Percentiles rank a stretch among this genome's conserved stretches.
phyloP scores from a whole-genome alignment of 2,797 vertebrate genomes.

The Hoplostethus mediterraneus region DNA sequence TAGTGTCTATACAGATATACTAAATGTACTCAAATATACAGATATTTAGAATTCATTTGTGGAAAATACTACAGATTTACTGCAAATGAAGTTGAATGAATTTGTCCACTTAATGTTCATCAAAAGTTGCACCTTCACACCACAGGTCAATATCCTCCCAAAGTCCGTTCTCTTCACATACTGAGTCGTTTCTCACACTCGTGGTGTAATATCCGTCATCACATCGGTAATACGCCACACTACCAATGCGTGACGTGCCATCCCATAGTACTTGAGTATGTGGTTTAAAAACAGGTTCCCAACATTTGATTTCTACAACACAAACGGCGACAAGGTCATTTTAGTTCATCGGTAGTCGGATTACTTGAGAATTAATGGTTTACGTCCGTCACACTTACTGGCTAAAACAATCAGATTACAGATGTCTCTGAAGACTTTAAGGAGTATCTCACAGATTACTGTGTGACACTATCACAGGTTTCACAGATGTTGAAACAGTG shows the following conservation, averaged over 20 bases:
- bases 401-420: too few species aligned
- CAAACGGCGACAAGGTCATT: conserved; percentile 44
- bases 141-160: conserved; percentile 77
- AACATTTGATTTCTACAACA: conserved; percentile 86
- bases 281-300: conserved; percentile 77
- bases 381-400: too few species aligned
- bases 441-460: too few species aligned
- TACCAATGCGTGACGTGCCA: conserved; percentile 76
- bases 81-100: not conserved
- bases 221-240: conserved; percentile 83
- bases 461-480: too few species aligned
- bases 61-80: not conserved
- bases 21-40: not conserved
- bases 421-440: too few species aligned
- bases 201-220: conserved; percentile 80
- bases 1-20: too few species aligned
- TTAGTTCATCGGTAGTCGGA: not conserved
- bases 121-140: conserved; percentile 80
- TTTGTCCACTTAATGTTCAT: conserved; percentile 1
- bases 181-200: conserved; percentile 58
- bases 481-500: too few species aligned
- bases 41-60: not conserved
- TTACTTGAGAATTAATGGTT: too few species aligned
- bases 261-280: conserved; percentile 81
- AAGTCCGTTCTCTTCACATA: conserved; percentile 71